Evolutionary conservation across 1,140 invertebrate genomes (phyloP).

Genomic region (Anthonomus grandis): DNA sequence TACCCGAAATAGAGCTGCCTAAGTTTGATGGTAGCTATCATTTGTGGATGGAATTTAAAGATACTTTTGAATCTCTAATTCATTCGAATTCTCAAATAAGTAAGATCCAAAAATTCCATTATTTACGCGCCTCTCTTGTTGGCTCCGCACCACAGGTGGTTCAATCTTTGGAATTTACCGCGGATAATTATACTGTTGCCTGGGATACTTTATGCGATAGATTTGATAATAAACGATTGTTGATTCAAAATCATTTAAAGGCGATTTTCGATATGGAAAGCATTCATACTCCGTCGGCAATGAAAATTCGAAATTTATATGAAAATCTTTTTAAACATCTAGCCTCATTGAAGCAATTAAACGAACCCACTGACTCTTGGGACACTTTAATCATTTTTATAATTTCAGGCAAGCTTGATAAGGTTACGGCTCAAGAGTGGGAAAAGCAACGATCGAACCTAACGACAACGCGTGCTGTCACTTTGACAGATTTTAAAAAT

Average conservation of each 20-base stretch:
- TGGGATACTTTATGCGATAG: conserved; percentile 26
- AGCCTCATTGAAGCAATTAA: conserved; percentile 14
- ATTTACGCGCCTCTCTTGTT: conserved; percentile 34
- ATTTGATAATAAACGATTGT: conserved; percentile 12
- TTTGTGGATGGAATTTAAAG: conserved; percentile 38
- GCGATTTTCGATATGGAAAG: too few relatives aligned
- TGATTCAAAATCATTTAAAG: too few relatives aligned
- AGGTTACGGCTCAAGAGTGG: too few relatives aligned
- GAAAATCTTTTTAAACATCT: conserved; percentile 22
- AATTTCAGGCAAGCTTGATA: conserved; percentile 27
- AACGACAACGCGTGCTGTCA: too few relatives aligned
- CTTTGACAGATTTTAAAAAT: not conserved
- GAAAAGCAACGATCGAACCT: not conserved
- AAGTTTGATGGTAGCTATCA: conserved; percentile 38
- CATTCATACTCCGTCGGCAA: too few relatives aligned
- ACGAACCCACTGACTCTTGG: too few relatives aligned
- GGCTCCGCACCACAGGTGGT: conserved; percentile 37
- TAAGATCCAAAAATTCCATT: too few relatives aligned
- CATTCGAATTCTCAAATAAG: conserved; percentile 34
- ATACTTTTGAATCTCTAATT: conserved; percentile 40
- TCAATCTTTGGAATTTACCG: conserved; percentile 32
- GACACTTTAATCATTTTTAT: conserved; percentile 27
- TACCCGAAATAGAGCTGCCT: conserved; percentile 23
- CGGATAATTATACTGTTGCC: conserved; percentile 38
- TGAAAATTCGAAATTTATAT: too few relatives aligned